phyloP scores from a whole-genome alignment of 2,113 vertebrate genomes.

The Prolemur simus region DNA sequence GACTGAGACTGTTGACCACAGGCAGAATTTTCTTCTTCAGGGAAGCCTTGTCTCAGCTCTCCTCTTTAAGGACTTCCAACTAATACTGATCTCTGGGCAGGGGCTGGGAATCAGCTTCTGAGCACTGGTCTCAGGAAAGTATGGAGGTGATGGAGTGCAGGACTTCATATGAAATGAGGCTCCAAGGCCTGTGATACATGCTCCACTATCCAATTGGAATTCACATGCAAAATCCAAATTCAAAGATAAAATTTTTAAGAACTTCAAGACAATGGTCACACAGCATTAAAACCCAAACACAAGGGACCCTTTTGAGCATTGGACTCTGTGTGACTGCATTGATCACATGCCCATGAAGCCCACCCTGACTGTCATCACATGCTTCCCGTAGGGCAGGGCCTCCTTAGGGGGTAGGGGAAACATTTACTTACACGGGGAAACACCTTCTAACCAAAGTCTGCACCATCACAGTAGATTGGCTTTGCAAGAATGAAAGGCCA shows the following conservation, averaged over 20 bases:
- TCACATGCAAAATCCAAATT: neutral
- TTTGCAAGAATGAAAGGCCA: neutral
- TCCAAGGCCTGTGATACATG: neutral
- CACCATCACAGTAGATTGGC: neutral
- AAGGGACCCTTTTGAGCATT: neutral
- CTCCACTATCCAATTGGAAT: neutral
- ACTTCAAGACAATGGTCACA: neutral
- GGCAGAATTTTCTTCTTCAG: neutral
- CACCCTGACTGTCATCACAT: neutral
- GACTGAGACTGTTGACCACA: neutral
- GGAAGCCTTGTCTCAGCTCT: neutral
- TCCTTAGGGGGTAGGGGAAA: neutral
- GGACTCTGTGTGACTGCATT: neutral
- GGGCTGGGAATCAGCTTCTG: neutral
- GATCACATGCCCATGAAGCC: neutral
- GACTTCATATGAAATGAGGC: too few relatives aligned
- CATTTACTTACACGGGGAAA: neutral
- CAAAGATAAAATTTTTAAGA: neutral
- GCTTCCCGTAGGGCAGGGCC: rapidly evolving
- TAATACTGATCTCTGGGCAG: neutral
- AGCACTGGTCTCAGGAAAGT: neutral
- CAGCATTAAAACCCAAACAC: neutral
- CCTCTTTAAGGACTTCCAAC: neutral
- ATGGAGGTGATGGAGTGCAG: neutral
- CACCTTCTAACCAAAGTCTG: neutral